These are phyloP conservation scores for Hyles vespertilio DNA, from an alignment of 1,140 invertebrate genomes.

Conservation along the genomic window DNA sequence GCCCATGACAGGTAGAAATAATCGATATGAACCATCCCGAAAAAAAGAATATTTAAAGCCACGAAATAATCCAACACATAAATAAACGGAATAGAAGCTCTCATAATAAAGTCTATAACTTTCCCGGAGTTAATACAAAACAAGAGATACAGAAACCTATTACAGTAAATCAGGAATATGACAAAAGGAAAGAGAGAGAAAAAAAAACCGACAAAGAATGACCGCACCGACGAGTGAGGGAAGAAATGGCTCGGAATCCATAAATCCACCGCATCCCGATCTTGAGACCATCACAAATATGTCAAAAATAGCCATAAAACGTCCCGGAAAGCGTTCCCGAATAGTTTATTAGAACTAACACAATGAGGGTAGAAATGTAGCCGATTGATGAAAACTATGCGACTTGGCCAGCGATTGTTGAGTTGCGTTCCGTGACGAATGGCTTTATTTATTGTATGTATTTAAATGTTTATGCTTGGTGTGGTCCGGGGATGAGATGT, in stretches of 20 bases:
- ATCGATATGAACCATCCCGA: too few relatives aligned
- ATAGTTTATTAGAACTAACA: slow-evolving; percentile 20
- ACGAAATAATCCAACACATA: too few relatives aligned
- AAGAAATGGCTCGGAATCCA: slow-evolving; percentile 21
- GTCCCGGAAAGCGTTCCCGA: slow-evolving; percentile 12
- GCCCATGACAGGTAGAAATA: too few relatives aligned
- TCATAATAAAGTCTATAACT: too few relatives aligned
- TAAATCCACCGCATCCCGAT: slow-evolving; percentile 14
- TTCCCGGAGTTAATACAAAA: slow-evolving; percentile 6
- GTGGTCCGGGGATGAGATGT: too few relatives aligned
- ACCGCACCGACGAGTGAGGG: slow-evolving; percentile 12
- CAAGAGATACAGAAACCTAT: slow-evolving; percentile 7
- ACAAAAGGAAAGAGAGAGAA: slow-evolving; percentile 11
- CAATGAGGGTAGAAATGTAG: slow-evolving; percentile 13
- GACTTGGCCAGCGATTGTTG: background rate
- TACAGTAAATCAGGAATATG: slow-evolving; percentile 19
- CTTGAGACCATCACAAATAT: slow-evolving; percentile 22
- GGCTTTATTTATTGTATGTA: too few relatives aligned
- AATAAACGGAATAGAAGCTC: too few relatives aligned
- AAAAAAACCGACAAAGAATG: slow-evolving; percentile 11
- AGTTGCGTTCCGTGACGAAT: background rate
- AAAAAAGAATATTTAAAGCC: too few relatives aligned
- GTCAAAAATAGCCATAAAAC: slow-evolving; percentile 19
- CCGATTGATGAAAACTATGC: slow-evolving; percentile 11
- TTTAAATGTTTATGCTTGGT: too few relatives aligned